phyloP scores from a whole-genome alignment of 2,113 vertebrate genomes.

The Rhinoptilus africanus region DNA sequence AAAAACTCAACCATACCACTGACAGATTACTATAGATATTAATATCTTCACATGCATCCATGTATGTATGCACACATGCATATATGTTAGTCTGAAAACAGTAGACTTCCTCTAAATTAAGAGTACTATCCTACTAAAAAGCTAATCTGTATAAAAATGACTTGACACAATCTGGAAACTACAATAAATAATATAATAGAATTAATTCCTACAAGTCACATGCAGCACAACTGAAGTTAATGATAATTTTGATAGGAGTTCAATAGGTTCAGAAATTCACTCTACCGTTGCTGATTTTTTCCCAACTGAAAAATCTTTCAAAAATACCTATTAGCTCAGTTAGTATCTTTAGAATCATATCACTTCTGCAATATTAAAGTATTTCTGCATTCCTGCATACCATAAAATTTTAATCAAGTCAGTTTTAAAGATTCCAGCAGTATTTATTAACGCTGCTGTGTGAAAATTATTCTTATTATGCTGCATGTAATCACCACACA shows the following conservation, averaged over 20 bases:
- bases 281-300: neutral
- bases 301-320: neutral
- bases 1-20: slow-evolving; percentile 38
- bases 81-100: neutral
- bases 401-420: neutral
- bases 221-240: neutral
- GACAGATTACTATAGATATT: slow-evolving; percentile 13
- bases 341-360: neutral
- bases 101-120: neutral
- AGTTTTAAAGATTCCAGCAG: neutral
- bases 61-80: accelerated
- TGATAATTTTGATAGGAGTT: neutral
- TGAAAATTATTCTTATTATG: neutral
- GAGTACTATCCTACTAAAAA: neutral
- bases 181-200: neutral
- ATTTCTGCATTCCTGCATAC: neutral
- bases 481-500: neutral
- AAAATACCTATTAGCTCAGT: neutral
- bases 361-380: neutral
- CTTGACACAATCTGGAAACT: neutral
- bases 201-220: neutral
- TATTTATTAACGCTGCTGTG: neutral
- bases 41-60: neutral
- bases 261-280: neutral
- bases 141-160: neutral